These are phyloP conservation scores for Coreoperca whiteheadi DNA, from an alignment of 2,113 vertebrate genomes.

Conservation along the genomic window DNA sequence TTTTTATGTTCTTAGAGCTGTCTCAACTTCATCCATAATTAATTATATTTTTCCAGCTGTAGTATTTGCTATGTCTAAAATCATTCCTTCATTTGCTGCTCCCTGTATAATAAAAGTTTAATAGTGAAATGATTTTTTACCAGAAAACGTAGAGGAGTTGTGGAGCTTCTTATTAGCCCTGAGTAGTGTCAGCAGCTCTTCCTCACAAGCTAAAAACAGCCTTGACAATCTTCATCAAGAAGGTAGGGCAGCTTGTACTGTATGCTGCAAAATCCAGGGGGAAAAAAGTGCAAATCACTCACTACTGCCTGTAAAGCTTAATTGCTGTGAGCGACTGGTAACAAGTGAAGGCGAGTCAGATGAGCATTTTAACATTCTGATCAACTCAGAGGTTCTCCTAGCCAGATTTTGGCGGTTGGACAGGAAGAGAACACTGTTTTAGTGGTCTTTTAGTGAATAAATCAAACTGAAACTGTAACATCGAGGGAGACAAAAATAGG, in stretches of 20 bases:
- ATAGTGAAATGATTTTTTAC: background rate
- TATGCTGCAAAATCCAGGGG: background rate
- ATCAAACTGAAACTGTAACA: background rate
- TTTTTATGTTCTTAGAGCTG: too few species aligned
- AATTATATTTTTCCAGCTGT: too few species aligned
- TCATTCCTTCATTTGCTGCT: too few species aligned
- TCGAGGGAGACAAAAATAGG: too few species aligned
- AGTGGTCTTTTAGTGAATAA: background rate
- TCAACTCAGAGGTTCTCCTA: background rate
- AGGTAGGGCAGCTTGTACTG: background rate
- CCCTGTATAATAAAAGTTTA: too few species aligned
- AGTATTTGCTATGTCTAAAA: too few species aligned
- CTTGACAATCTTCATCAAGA: background rate
- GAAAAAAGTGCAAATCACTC: background rate
- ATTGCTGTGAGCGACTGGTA: background rate
- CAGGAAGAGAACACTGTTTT: background rate
- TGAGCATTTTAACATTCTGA: background rate
- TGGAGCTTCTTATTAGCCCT: background rate
- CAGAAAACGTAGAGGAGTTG: background rate
- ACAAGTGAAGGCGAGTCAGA: too few species aligned
- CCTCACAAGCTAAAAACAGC: background rate
- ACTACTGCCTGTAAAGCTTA: background rate
- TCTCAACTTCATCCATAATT: too few species aligned
- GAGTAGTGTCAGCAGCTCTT: background rate
- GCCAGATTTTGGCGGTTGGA: background rate